Evolutionary conservation across 2,797 vertebrate genomes (phyloP), one percentile per base, ranked within the genome.

Genomic region (Rachycentron canadum): DNA sequence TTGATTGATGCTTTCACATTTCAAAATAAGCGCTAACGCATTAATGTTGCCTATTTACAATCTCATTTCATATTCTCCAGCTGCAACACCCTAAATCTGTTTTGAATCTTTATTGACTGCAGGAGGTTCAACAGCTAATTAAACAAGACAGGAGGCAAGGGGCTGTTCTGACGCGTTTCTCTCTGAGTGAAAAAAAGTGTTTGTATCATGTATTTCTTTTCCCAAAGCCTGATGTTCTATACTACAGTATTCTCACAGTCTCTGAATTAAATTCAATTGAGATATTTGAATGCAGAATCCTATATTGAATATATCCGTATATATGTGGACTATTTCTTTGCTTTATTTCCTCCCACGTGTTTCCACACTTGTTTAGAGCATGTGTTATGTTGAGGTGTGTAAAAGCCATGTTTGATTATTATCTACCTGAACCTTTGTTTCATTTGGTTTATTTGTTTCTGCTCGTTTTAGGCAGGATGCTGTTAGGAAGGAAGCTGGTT

Each of bases 121-220:
- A 60, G 47, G 43, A 23, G 26, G 13, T 40, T 65, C n/a, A 72
- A 19, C 30, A 21, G 50, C 8, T 50, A 56, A 65, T 64, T 49
- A 58, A 62, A 57, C 40, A 57, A 62, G 30, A 56, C 32, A 47
- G 58, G n/a, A 82, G 36, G 25, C 19, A 49, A 36, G 49, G 26
- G 4, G 32, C 6, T 21, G 47, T 69, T 25, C 26, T 41, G 16
- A 17, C 17, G 58, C 12, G 40, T 43, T 56, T 55, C 21, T n/a
- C 19, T 69, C 38, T 69, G 34, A 40, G 45, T 43, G 47, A 36
- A 47, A 53, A 28, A 52, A 25, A 10, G 26, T 8, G 17, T 45
- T 45, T 43, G 16, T 23, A 11, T 23, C n/a, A 25, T 25, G 25
- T 53, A 4, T 28, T 45, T 16, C 25, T 19, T 23, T 45, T 3